Percentiles rank a stretch among this genome's conserved stretches.
Conservation (phyloP, 2,888 invertebrate species). For the Eumacrocentrus americanus region DNA sequence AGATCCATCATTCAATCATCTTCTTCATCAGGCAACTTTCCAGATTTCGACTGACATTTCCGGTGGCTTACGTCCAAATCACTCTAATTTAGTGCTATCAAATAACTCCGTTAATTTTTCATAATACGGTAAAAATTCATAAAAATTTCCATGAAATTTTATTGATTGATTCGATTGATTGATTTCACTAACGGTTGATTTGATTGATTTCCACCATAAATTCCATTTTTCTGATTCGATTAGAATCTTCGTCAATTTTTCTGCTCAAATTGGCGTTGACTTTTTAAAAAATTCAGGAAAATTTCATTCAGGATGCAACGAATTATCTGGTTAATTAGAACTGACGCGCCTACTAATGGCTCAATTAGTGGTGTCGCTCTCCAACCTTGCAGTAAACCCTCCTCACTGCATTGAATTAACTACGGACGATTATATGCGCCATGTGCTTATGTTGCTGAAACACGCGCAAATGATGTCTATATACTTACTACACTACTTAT, state of each 20-base stretch:
- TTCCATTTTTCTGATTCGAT: too few relatives aligned
- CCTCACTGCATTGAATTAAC: conserved; percentile 35
- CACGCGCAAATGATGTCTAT: conserved; percentile 25
- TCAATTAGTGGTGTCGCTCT: conserved; percentile 38
- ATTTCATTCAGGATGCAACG: neutral
- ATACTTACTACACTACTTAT: neutral
- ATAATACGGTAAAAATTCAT: too few relatives aligned
- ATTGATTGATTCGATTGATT: too few relatives aligned
- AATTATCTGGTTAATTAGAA: conserved; percentile 36
- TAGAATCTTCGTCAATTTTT: too few relatives aligned
- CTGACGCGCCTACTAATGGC: conserved; percentile 39
- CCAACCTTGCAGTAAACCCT: conserved; percentile 16
- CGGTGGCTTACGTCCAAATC: conserved; percentile 24
- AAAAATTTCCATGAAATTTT: too few relatives aligned
- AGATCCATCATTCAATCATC: conserved; percentile 22
- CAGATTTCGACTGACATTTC: conserved; percentile 22
- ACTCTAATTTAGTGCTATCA: conserved; percentile 22
- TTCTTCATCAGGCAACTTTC: conserved; percentile 20
- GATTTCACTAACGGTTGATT: too few relatives aligned
- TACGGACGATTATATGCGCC: conserved; percentile 35
- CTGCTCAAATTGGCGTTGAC: neutral
- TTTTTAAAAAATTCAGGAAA: neutral
- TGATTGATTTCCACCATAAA: too few relatives aligned
- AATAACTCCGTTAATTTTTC: too few relatives aligned
- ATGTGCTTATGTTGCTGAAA: conserved; percentile 31